A percentile compares a stretch with the other conserved stretches of the same genome.
Conservation (phyloP, 2,113 vertebrate species). For the Scopus umbretta region DNA sequence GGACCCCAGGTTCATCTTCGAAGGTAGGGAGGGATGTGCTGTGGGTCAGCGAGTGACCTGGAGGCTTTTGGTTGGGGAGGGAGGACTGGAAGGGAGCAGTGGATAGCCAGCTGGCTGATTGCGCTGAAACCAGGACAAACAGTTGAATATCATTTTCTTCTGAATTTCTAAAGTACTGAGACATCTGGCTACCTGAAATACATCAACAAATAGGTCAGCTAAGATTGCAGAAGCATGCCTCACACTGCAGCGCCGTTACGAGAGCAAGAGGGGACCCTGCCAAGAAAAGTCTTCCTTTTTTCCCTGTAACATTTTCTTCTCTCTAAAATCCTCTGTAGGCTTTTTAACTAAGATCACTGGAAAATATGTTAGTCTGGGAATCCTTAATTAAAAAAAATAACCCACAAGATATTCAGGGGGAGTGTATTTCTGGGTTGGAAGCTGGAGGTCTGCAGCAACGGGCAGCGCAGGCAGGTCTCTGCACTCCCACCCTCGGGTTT, state of each 20-base stretch:
- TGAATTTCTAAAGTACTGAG: slow-evolving; percentile 41
- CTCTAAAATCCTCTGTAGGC: not conserved
- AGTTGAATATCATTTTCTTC: slow-evolving; percentile 52
- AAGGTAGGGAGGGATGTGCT: slow-evolving; percentile 45
- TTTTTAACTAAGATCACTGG: not conserved
- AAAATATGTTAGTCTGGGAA: not conserved
- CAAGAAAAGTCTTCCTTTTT: slow-evolving; percentile 14
- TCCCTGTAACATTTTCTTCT: slow-evolving; percentile 13
- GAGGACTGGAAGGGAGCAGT: not conserved
- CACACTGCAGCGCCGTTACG: not conserved
- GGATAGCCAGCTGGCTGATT: slow-evolving; percentile 45
- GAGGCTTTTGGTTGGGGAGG: slow-evolving; percentile 38
- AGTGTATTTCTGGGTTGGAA: not conserved
- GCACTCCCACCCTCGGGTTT: not conserved
- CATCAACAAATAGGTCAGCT: slow-evolving; percentile 57
- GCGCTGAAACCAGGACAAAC: not conserved
- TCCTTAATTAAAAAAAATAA: not conserved
- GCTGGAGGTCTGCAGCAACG: not conserved
- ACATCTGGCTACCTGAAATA: slow-evolving; percentile 63
- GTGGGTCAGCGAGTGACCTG: slow-evolving; percentile 44
- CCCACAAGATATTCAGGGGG: not conserved
- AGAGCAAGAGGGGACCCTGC: not conserved
- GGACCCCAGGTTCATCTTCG: slow-evolving; percentile 43
- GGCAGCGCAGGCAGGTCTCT: not conserved
- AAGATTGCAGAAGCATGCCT: not conserved